These are phyloP conservation scores for Mobula hypostoma DNA, from an alignment of 2,113 vertebrate genomes.

Conservation along the genomic window DNA sequence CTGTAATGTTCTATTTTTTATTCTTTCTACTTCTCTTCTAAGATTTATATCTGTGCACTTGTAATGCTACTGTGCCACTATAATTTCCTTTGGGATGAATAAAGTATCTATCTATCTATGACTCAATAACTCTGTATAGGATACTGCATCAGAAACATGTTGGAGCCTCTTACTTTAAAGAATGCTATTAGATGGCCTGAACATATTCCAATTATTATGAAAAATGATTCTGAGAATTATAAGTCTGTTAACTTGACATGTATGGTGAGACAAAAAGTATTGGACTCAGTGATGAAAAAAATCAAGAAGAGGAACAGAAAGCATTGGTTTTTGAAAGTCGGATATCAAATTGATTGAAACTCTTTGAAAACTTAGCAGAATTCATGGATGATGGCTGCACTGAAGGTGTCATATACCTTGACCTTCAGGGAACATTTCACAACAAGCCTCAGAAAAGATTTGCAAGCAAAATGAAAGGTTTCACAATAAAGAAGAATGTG, in stretches of 20 bases:
- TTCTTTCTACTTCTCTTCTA: too few relatives aligned
- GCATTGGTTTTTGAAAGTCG: constrained; percentile 13
- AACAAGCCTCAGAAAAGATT: neutral
- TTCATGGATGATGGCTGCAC: neutral
- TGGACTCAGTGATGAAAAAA: constrained; percentile 19
- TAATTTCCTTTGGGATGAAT: too few relatives aligned
- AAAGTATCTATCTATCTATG: too few relatives aligned
- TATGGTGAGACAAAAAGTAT: neutral
- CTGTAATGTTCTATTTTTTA: too few relatives aligned
- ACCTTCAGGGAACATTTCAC: neutral
- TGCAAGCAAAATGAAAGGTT: neutral
- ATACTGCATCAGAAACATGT: neutral
- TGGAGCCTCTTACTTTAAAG: neutral
- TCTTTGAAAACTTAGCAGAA: neutral
- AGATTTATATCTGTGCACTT: too few relatives aligned
- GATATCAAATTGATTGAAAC: neutral
- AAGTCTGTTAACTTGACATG: constrained; percentile 25
- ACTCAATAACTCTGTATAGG: too few relatives aligned
- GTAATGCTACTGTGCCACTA: too few relatives aligned
- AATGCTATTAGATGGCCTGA: neutral
- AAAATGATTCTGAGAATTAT: constrained; percentile 26
- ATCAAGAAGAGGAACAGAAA: neutral
- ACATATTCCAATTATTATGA: constrained; percentile 32
- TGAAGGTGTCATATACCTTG: neutral
- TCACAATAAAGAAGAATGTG: neutral